Conservation (phyloP, 1,140 invertebrate species). For the Capitella teleta region DNA sequence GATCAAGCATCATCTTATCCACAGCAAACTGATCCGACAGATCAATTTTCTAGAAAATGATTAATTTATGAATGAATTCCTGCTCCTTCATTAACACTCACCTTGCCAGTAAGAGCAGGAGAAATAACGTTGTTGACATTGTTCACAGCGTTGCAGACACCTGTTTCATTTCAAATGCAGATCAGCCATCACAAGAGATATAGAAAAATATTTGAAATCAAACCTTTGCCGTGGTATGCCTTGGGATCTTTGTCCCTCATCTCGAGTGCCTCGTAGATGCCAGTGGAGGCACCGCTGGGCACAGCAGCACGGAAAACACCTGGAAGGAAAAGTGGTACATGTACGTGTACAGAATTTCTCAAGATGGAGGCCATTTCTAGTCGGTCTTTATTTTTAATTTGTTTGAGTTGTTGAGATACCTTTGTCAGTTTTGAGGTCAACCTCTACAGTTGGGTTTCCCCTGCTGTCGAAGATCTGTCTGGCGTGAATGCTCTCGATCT, state of each 20-base stretch:
- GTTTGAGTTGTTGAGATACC: too few species aligned
- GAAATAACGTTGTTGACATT: conserved; percentile 82
- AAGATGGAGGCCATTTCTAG: too few species aligned
- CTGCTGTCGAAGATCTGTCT: conserved; percentile 97
- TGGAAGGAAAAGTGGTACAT: too few species aligned
- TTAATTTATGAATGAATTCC: too few species aligned
- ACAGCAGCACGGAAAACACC: conserved; percentile 96
- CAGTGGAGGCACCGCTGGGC: conserved; percentile 94
- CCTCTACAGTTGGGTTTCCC: conserved; percentile 97
- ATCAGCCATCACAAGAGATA: too few species aligned
- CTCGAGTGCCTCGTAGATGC: conserved; percentile 93
- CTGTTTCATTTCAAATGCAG: too few species aligned
- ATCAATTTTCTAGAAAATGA: conserved; percentile 67
- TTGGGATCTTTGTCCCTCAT: conserved; percentile 81
- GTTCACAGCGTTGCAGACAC: conserved; percentile 81
- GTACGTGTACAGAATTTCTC: too few species aligned
- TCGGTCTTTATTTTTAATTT: too few species aligned
- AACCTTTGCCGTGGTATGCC: conserved; percentile 87
- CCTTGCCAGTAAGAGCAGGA: conserved; percentile 68
- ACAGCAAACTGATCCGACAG: conserved; percentile 84
- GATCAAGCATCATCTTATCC: conserved; percentile 80
- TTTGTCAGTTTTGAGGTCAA: conserved; percentile 66
- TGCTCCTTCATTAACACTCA: too few species aligned
- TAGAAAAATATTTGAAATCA: too few species aligned
- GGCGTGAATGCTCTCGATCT: conserved; percentile 60